phyloP scores from a whole-genome alignment of 2,888 invertebrate species.

The Eupithecia tripunctaria region DNA sequence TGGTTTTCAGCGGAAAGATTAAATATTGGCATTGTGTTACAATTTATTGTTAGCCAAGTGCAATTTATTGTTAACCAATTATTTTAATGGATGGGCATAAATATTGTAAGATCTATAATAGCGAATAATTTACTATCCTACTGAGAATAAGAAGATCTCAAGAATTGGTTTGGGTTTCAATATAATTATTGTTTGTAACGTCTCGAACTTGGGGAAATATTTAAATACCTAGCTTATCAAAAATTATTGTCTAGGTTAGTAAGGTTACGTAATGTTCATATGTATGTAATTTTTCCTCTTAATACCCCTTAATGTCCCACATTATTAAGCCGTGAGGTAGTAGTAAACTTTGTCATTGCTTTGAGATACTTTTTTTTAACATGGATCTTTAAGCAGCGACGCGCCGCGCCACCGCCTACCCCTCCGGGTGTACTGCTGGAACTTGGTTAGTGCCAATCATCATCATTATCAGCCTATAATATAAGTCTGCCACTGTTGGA shows the following conservation, averaged over 20 bases:
- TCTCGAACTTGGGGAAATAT: no score
- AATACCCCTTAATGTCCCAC: no score
- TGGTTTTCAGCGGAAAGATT: conserved; percentile 11
- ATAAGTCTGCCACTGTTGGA: no score
- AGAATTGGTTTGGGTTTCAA: not conserved
- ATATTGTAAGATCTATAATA: not conserved
- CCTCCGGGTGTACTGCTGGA: not conserved
- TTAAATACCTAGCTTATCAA: no score
- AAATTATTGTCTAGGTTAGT: no score
- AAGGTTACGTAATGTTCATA: no score
- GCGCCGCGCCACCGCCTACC: no score
- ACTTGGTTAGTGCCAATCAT: not conserved
- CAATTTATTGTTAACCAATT: conserved; percentile 19
- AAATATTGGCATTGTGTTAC: conserved; percentile 11
- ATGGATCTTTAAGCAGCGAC: no score
- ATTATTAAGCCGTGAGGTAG: not conserved
- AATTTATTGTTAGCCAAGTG: conserved; percentile 18
- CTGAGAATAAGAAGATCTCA: not conserved
- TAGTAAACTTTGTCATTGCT: no score
- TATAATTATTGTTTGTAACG: not conserved
- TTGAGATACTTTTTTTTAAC: no score
- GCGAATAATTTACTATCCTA: not conserved
- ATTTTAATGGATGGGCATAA: conserved; percentile 13
- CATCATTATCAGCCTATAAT: no score
- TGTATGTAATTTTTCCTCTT: no score